Percentiles rank a stretch among this genome's conserved stretches.
phyloP scores from a whole-genome alignment of 2,113 vertebrate species.

The Eleginops maclovinus region DNA sequence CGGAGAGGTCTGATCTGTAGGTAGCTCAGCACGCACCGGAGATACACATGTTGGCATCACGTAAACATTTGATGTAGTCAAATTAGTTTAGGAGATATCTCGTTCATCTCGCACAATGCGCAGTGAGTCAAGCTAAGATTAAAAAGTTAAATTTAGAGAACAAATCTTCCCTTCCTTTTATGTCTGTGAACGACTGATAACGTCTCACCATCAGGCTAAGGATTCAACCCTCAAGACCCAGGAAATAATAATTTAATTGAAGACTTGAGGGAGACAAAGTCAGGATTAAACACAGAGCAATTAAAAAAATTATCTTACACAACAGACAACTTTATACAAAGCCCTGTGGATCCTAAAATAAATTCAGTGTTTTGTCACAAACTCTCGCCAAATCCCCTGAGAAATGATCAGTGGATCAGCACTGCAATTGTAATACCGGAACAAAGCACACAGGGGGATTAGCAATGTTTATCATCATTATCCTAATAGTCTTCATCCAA shows the following conservation, averaged over 20 bases:
- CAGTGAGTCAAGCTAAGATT: conserved; percentile 5
- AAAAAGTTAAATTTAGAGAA: background rate
- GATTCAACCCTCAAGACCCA: conserved; percentile 22
- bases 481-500: conserved; percentile 61
- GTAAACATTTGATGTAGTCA: conserved; percentile 17
- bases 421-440: conserved; percentile 58
- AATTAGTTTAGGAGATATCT: conserved; percentile 6
- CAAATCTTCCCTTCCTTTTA: background rate
- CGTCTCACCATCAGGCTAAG: conserved; percentile 16
- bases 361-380: conserved; percentile 45
- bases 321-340: conserved; percentile 42
- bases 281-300: conserved; percentile 54
- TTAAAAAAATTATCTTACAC: conserved; percentile 60
- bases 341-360: conserved; percentile 55
- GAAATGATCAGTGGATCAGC: conserved; percentile 69
- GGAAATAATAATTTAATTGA: conserved; percentile 30
- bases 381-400: conserved; percentile 48
- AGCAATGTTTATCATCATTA: conserved; percentile 73
- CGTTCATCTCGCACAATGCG: background rate
- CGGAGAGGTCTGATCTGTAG: conserved; percentile 18
- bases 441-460: conserved; percentile 65
- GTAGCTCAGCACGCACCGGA: conserved; percentile 12
- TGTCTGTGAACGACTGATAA: conserved; percentile 30
- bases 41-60: background rate
- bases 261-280: conserved; percentile 38